phyloP scores from a whole-genome alignment of 2,888 invertebrate species.

The Scrobipalpa costella region DNA sequence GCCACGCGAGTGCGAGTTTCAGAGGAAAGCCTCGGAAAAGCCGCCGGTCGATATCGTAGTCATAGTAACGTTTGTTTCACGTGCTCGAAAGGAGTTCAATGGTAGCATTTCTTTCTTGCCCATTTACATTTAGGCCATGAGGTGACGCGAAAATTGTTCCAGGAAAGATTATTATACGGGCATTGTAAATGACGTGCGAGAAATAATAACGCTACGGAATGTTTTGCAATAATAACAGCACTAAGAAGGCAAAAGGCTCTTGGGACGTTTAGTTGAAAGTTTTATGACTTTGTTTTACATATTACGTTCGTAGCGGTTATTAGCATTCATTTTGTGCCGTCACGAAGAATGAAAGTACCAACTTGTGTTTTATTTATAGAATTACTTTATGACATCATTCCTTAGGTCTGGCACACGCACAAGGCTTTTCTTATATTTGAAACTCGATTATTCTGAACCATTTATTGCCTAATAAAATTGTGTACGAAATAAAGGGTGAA shows the following conservation, averaged over 20 bases:
- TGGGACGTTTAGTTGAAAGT: slow-evolving; percentile 38
- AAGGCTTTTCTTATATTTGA: no score
- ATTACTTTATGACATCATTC: slow-evolving; percentile 19
- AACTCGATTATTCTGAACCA: no score
- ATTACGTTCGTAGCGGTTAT: slow-evolving; percentile 24
- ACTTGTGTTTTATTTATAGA: slow-evolving; percentile 13
- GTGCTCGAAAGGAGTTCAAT: slow-evolving; percentile 57
- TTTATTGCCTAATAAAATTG: no score
- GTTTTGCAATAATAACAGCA: slow-evolving; percentile 8
- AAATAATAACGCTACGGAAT: slow-evolving; percentile 9
- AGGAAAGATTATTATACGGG: slow-evolving; percentile 36
- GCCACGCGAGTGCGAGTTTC: slow-evolving; percentile 74
- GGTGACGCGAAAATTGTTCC: slow-evolving; percentile 58
- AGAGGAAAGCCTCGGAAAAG: slow-evolving; percentile 77
- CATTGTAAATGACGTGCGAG: slow-evolving; percentile 16
- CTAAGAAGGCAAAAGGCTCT: slow-evolving; percentile 28
- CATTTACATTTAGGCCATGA: slow-evolving; percentile 76
- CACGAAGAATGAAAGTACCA: slow-evolving; percentile 23
- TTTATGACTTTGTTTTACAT: slow-evolving; percentile 19
- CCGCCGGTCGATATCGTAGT: slow-evolving; percentile 76
- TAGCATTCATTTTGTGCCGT: slow-evolving; percentile 37
- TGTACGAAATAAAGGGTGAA: no score
- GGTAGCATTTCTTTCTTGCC: slow-evolving; percentile 52
- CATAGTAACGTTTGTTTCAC: slow-evolving; percentile 77
- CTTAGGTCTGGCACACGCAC: background rate